Evolutionary conservation across 2,888 invertebrate genomes (phyloP).

Genomic region (Leptarthrus brevirostris): DNA sequence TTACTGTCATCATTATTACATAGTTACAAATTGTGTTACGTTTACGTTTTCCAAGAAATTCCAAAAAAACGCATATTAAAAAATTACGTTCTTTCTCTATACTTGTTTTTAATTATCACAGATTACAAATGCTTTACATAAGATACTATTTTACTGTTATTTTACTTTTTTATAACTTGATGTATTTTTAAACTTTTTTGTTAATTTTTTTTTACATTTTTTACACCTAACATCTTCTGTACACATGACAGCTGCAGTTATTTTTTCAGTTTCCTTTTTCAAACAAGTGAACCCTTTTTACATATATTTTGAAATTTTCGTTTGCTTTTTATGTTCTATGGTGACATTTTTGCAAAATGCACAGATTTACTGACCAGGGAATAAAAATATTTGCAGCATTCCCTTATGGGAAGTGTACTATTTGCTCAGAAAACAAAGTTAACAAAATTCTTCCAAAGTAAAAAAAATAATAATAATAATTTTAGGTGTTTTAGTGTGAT

Average conservation of each 20-base stretch:
- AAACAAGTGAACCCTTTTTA: no score
- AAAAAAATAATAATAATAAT: no score
- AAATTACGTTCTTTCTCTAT: slow-evolving; percentile 54
- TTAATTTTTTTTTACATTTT: slow-evolving; percentile 26
- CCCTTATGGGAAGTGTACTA: no score
- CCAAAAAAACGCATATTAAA: slow-evolving; percentile 28
- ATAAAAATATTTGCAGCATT: no score
- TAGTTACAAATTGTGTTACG: slow-evolving; percentile 32
- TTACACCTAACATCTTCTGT: slow-evolving; percentile 16
- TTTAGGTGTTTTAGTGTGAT: no score
- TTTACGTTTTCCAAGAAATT: slow-evolving; percentile 28
- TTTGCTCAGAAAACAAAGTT: no score
- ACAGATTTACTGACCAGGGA: no score
- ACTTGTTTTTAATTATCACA: slow-evolving; percentile 58
- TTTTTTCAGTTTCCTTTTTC: not conserved
- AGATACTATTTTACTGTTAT: slow-evolving; percentile 43
- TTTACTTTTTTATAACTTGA: slow-evolving; percentile 5
- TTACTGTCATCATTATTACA: slow-evolving; percentile 15
- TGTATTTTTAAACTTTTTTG: slow-evolving; percentile 15
- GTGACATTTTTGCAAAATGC: no score
- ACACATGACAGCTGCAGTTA: not conserved
- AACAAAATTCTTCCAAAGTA: no score
- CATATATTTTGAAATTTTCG: no score
- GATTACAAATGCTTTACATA: slow-evolving; percentile 59
- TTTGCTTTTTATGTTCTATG: no score